These are phyloP conservation scores for Charanyca ferruginea DNA, from an alignment of 2,888 invertebrate species.

Conservation along the genomic window DNA sequence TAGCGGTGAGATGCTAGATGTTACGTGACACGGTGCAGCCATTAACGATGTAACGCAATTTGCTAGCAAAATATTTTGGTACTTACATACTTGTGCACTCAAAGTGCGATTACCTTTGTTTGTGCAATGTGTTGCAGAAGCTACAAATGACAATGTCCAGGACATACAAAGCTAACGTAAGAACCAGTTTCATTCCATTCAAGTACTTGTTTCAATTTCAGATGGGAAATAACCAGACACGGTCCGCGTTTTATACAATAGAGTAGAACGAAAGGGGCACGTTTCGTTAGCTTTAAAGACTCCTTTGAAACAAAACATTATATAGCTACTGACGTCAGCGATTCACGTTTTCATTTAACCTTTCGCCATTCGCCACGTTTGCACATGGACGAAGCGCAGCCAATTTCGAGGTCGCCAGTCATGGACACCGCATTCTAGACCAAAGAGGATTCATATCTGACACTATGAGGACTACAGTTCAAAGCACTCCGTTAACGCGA, in stretches of 20 bases:
- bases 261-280: slow-evolving; percentile 6
- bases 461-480: slow-evolving; percentile 34
- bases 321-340: slow-evolving; percentile 62
- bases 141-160: slow-evolving; percentile 31
- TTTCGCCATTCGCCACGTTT: slow-evolving; percentile 64
- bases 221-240: slow-evolving; percentile 30
- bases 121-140: slow-evolving; percentile 36
- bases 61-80: slow-evolving; percentile 47
- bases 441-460: slow-evolving; percentile 35
- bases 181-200: slow-evolving; percentile 31
- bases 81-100: slow-evolving; percentile 38
- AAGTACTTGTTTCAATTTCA: slow-evolving; percentile 29
- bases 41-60: slow-evolving; percentile 42
- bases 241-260: slow-evolving; percentile 20
- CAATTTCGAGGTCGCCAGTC: slow-evolving; percentile 66
- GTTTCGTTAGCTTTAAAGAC: slow-evolving; percentile 9
- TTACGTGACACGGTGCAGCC: slow-evolving; percentile 51
- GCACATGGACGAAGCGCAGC: slow-evolving; percentile 63
- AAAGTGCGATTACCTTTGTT: slow-evolving; percentile 39
- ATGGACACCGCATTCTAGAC: slow-evolving; percentile 51
- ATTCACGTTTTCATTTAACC: slow-evolving; percentile 63
- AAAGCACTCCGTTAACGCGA: slow-evolving; percentile 37
- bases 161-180: slow-evolving; percentile 3
- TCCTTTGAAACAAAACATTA: slow-evolving; percentile 41
- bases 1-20: slow-evolving; percentile 46